Evolutionary conservation across 2,797 vertebrate species (phyloP), one percentile per base, ranked within the genome.

Genomic region (Chaunax sp.): DNA sequence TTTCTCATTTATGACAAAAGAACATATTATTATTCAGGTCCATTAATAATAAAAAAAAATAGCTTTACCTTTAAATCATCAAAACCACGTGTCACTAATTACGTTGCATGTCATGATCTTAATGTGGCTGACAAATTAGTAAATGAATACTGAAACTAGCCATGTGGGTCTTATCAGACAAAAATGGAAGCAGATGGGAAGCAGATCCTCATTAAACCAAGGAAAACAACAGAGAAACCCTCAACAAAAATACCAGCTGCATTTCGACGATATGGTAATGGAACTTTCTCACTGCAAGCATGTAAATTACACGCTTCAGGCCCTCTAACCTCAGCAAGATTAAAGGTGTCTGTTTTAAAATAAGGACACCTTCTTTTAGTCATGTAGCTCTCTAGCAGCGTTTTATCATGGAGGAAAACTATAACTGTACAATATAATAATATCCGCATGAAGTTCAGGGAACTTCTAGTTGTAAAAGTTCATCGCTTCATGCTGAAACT

Each of bases 121-220:
- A 37, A 65, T 41, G 23, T 52, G 40, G 37, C 12, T 47, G 69
- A 50, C 35, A 72, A 64, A 78, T 14, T 6, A 41, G 60, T 43
- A 53, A 78, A 76, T 16, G 66, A 69, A 58, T 37, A 47, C 28
- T 69, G 52, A 62, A 77, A 61, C 13, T n/a, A 30, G n/a, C 30
- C 20, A 60, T 74, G 59, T 69, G 58, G 40, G 25, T 68, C 11
- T 60, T 49, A 9, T 70, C 64, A 58, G 22, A 33, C 75, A 81
- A 69, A 79, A 64, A 67, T 58, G 66, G 53, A 20, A 64, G 72
- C 82, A 88, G 82, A 71, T 86, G 83, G 61, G 61, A 45, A 53
- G 46, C 87, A 77, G 79, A 82, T 68, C 75, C 83, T 81, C 78
- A 49, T 88, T 87, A 92, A 91, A 73, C 30, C 45, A 51, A 64